A percentile compares a stretch with the other conserved stretches of the same genome.
Evolutionary conservation across 2,113 vertebrate species (phyloP).

Genomic region (Saguinus imperator): DNA sequence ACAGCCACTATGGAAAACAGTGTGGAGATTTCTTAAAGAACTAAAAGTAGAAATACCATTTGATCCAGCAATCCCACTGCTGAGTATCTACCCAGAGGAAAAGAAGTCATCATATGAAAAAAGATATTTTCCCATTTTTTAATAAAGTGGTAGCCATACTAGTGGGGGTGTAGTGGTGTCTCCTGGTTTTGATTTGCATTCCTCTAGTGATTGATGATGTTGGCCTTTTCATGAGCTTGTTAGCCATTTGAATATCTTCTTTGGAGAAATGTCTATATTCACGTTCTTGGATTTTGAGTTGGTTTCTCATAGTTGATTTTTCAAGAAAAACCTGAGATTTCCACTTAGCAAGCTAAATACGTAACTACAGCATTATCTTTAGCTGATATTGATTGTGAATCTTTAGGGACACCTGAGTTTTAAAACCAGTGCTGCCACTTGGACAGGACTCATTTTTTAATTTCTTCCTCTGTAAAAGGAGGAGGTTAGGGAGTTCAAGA

Average conservation of each 20-base stretch:
- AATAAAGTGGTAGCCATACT: background rate
- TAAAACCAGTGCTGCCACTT: background rate
- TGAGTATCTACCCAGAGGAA: no score
- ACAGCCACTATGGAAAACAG: no score
- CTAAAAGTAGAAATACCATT: no score
- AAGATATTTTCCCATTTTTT: background rate
- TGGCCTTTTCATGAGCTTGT: background rate
- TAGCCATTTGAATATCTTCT: background rate
- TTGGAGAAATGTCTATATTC: background rate
- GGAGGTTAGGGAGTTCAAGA: background rate
- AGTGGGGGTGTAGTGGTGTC: background rate
- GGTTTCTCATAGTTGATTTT: background rate
- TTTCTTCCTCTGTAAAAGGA: background rate
- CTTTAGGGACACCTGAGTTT: background rate
- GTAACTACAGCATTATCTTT: background rate
- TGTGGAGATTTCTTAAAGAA: no score
- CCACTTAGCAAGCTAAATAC: background rate
- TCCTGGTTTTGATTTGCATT: slow-evolving; percentile 27
- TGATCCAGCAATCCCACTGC: no score
- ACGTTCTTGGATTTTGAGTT: slow-evolving; percentile 14
- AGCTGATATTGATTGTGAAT: background rate
- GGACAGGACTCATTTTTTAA: background rate
- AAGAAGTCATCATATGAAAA: no score
- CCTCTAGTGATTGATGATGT: background rate
- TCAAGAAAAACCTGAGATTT: background rate